Evolutionary conservation across 1,140 invertebrate species (phyloP).

Genomic region (Leptopilina boulardi): DNA sequence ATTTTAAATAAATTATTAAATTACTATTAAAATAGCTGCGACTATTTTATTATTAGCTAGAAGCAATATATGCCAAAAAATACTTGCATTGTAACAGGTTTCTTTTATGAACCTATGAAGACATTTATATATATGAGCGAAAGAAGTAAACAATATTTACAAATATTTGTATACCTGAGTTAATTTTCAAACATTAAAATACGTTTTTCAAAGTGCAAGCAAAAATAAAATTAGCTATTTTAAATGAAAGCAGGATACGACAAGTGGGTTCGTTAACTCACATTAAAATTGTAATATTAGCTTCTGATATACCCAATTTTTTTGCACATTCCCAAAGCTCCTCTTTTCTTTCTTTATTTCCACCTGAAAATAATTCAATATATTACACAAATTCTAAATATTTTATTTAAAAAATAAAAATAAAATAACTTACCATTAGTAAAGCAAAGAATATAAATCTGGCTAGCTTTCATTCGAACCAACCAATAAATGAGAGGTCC

Average conservation of each 20-base stretch:
- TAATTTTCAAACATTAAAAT: neutral
- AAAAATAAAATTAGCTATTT: conserved; percentile 37
- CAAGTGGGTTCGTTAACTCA: conserved; percentile 63
- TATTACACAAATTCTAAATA: neutral
- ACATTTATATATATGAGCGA: neutral
- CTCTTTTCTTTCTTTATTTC: conserved; percentile 81
- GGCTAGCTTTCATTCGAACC: conserved; percentile 78
- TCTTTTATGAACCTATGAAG: neutral
- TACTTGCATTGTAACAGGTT: neutral
- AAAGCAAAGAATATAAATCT: conserved; percentile 90
- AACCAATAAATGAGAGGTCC: conserved; percentile 90
- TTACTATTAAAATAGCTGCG: neutral
- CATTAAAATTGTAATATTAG: conserved; percentile 83
- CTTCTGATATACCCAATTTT: conserved; percentile 85
- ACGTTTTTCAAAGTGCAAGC: neutral
- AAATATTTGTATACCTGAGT: neutral
- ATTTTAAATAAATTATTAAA: neutral
- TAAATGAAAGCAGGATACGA: conserved; percentile 3
- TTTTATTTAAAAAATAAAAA: conserved; percentile 34
- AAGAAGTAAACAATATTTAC: neutral
- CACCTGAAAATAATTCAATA: conserved; percentile 77
- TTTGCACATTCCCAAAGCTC: conserved; percentile 89
- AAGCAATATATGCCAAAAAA: conserved; percentile 22
- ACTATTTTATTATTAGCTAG: neutral
- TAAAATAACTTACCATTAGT: conserved; percentile 83